A percentile compares a stretch with the other conserved stretches of the same genome.
Evolutionary conservation across 2,113 vertebrate species (phyloP).

Genomic region (Syngnathus floridae): DNA sequence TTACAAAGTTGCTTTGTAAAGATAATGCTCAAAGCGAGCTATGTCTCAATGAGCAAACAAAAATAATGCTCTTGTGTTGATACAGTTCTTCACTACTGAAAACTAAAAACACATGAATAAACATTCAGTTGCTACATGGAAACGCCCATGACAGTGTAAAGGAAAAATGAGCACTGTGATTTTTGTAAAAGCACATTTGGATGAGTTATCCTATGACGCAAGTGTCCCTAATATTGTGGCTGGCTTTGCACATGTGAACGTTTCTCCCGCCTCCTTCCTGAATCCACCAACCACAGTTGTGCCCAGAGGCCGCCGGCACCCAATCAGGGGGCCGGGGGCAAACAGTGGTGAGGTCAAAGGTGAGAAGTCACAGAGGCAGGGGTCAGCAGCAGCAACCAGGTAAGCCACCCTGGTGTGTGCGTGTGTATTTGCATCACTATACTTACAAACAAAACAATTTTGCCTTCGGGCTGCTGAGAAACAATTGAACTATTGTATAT

Average conservation of each 20-base stretch:
- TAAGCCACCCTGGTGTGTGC: conserved; percentile 45
- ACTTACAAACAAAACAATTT: conserved; percentile 11
- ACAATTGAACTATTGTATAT: neutral
- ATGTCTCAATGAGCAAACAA: neutral
- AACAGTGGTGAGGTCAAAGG: conserved; percentile 69
- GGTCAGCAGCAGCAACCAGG: conserved; percentile 59
- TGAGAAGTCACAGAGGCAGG: conserved; percentile 60
- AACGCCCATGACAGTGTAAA: neutral
- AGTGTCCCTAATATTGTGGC: neutral
- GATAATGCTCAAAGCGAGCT: neutral
- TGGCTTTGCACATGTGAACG: conserved; percentile 59
- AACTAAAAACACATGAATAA: neutral
- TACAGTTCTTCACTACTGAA: neutral
- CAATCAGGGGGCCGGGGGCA: conserved; percentile 46
- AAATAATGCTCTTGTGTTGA: neutral
- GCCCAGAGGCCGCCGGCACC: conserved; percentile 45
- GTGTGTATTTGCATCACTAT: conserved; percentile 37
- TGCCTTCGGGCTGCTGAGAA: neutral
- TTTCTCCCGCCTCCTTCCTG: conserved; percentile 44
- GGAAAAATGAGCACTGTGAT: neutral
- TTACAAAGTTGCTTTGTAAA: neutral
- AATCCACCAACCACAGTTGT: conserved; percentile 48
- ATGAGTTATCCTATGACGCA: neutral
- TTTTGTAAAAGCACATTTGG: neutral
- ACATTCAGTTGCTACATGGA: neutral